Evolutionary conservation across 2,797 vertebrate genomes (phyloP).

Genomic region (Hirundo rustica): DNA sequence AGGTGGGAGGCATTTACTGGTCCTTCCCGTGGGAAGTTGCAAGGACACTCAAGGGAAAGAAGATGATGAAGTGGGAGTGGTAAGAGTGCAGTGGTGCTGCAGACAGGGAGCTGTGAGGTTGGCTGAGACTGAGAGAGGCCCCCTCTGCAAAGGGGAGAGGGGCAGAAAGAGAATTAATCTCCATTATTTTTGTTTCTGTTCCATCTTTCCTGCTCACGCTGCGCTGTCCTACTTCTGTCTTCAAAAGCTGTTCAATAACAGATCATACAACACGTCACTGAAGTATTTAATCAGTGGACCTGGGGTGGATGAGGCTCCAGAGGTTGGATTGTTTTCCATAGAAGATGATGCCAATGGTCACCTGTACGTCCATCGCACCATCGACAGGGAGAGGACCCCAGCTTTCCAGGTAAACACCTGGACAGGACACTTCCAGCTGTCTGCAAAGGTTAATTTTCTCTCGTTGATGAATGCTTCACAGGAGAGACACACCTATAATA

Average conservation of each 20-base stretch:
- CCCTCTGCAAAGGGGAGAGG: background rate
- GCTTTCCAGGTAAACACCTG: constrained; percentile 72
- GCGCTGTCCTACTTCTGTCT: background rate
- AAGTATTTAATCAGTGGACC: constrained; percentile 76
- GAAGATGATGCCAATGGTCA: constrained; percentile 47
- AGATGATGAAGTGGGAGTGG: background rate
- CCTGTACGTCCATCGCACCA: constrained; percentile 43
- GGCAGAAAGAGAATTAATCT: background rate
- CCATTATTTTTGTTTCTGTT: background rate
- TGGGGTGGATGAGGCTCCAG: constrained; percentile 71
- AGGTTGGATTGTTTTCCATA: constrained; percentile 74
- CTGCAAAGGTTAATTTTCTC: background rate
- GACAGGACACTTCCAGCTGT: background rate
- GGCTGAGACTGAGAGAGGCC: background rate
- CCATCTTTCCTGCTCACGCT: background rate
- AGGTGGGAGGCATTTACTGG: too few species aligned
- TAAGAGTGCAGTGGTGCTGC: background rate
- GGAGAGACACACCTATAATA: background rate
- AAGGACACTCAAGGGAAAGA: background rate
- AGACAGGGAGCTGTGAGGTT: background rate
- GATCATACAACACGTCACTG: background rate
- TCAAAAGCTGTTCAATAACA: constrained; percentile 80
- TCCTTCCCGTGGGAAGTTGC: background rate
- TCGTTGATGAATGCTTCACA: background rate
- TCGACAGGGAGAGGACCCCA: constrained; percentile 63